Conservation (phyloP, 2,113 vertebrate genomes). For the Mesembrinibis cayennensis region DNA sequence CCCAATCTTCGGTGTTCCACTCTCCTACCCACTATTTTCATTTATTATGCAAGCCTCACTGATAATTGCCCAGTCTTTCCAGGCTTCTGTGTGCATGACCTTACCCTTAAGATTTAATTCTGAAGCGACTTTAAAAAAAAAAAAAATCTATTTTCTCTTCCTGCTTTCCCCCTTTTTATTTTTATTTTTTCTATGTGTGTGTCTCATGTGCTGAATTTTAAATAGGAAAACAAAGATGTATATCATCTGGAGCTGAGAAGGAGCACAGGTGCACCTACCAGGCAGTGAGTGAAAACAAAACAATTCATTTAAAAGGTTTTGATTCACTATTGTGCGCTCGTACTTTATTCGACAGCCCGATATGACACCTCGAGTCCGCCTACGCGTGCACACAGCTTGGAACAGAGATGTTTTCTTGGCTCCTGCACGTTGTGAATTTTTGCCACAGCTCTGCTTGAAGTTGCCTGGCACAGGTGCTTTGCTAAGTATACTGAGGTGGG, state of each 20-base stretch:
- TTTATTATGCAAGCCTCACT: background rate
- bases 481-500: background rate
- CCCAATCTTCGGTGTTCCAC: background rate
- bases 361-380: background rate
- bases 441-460: background rate
- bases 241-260: constrained; percentile 26
- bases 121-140: background rate
- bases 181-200: background rate
- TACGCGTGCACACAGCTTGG: background rate
- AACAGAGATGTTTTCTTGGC: constrained; percentile 27
- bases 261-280: constrained; percentile 32
- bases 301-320: constrained; percentile 41
- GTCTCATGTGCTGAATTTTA: constrained; percentile 29
- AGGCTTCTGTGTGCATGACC: background rate
- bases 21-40: background rate
- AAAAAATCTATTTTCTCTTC: background rate
- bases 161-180: background rate
- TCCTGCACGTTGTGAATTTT: background rate
- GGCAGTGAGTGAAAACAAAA: background rate
- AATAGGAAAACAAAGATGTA: constrained; percentile 25
- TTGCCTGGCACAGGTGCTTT: background rate
- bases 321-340: background rate
- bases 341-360: background rate
- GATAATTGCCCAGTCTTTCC: background rate
- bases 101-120: background rate